Base-by-base conservation (phyloP, 2,888 invertebrate species). In the Teleiodes luculella region DNA sequence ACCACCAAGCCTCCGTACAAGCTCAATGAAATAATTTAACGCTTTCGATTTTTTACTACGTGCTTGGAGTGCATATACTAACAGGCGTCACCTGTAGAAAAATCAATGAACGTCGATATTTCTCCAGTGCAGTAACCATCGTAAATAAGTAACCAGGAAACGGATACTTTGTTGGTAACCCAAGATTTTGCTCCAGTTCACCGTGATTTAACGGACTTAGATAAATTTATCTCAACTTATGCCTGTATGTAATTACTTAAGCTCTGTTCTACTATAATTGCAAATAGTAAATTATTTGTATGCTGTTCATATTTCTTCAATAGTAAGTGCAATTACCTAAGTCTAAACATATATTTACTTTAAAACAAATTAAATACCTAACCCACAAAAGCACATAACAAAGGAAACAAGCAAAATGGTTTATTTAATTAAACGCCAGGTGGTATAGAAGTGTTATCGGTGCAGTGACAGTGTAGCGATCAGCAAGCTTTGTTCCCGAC, bases 401-500 rank as follows among this genome's bases (percentile, higher is more conserved):
- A 11, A 35, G 18, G 48, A 48, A 48, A 48, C 20, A 35, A 49
- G 8, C 31, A 49, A 24, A 49, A 49, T 53, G 58, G 55, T 48
- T 58, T 62, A 62, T 64, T 64, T 59, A 64, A 73, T 61, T 60
- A 57, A 59, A 57, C 54, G 60, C 50, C 53, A 64, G 66, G 62
- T 64, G 63, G 60, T 68, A 66, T 65, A 65, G 58, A 66, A 62
- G 68, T 75, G 74, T 76, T 78, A 80, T 70, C 55, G 63, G 63
- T 65, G 57, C 71, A 73, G 72, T 66, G 76, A 78, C 77, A 80
- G 69, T 73, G 72, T 68, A 67, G 66, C 70, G 72, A 78, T 80
- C 74, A 18, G 31, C 51, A 31, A 31, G 48, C 30, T 52, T 75
- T 76, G 71, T 74, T 72, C 69, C 72, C 62, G 68, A 59, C 68